These are phyloP conservation scores for Pseudeuparius sepicola DNA, from an alignment of 2,888 invertebrate species.

Conservation along the genomic window DNA sequence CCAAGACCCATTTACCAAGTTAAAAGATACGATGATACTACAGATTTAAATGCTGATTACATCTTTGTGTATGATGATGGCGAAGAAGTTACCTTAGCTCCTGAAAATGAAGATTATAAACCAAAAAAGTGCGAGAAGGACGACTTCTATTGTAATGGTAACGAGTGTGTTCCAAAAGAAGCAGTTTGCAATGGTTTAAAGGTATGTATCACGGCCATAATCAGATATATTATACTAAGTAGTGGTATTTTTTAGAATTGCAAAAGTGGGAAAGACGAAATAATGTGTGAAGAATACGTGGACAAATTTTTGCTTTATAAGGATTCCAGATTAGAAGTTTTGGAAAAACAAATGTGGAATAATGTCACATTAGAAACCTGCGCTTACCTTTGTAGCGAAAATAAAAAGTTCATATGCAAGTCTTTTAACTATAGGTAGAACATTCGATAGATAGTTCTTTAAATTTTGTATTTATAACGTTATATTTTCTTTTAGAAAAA, in stretches of 20 bases:
- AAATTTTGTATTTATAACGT: too few relatives aligned
- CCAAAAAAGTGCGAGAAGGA: slow-evolving; percentile 29
- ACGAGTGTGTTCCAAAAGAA: slow-evolving; percentile 44
- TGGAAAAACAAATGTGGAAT: slow-evolving; percentile 47
- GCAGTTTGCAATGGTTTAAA: slow-evolving; percentile 48
- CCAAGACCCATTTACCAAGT: too few relatives aligned
- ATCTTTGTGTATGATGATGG: slow-evolving; percentile 33
- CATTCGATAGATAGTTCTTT: too few relatives aligned
- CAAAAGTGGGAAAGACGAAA: slow-evolving; percentile 47
- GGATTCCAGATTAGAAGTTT: slow-evolving; percentile 39
- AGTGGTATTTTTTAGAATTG: slow-evolving; percentile 45
- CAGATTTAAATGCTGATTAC: slow-evolving; percentile 34
- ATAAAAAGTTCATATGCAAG: slow-evolving; percentile 46
- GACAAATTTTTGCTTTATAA: slow-evolving; percentile 38
- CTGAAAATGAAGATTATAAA: slow-evolving; percentile 23
- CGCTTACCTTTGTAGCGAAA: slow-evolving; percentile 45
- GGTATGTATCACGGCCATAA: too few relatives aligned
- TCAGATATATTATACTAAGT: too few relatives aligned
- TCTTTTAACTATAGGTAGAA: slow-evolving; percentile 49
- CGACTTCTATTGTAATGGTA: slow-evolving; percentile 40
- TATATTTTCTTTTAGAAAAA: slow-evolving; percentile 34
- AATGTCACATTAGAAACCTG: slow-evolving; percentile 47
- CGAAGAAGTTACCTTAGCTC: slow-evolving; percentile 25
- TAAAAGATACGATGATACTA: too few relatives aligned
- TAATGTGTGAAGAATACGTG: slow-evolving; percentile 40